Evolutionary conservation across 2,113 vertebrate genomes (phyloP).

Genomic region (Illadopsis cleaveri): DNA sequence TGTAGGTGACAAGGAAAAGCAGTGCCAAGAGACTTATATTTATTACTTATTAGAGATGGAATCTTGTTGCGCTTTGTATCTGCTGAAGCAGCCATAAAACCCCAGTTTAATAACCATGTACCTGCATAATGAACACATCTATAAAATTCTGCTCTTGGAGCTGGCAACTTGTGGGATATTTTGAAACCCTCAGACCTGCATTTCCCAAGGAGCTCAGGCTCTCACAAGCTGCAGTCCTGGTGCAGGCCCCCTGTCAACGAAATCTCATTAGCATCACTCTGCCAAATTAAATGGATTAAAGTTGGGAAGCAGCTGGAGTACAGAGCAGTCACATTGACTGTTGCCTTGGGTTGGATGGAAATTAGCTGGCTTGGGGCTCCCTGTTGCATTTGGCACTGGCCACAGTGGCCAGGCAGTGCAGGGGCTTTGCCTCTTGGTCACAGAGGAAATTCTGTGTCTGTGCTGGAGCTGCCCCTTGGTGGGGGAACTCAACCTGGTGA

Average conservation of each 20-base stretch:
- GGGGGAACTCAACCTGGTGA: background rate
- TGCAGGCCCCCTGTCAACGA: background rate
- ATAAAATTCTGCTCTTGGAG: background rate
- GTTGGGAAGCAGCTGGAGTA: constrained; percentile 3
- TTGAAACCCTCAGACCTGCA: background rate
- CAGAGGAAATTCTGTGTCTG: background rate
- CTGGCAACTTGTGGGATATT: background rate
- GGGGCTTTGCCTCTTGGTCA: background rate
- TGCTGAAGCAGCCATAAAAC: background rate
- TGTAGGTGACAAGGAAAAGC: background rate
- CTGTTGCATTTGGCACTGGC: background rate
- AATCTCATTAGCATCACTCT: constrained; percentile 55
- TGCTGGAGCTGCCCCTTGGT: background rate
- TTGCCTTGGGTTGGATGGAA: constrained; percentile 27
- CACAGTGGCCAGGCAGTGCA: background rate
- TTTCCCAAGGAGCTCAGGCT: constrained; percentile 19
- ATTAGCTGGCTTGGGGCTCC: constrained; percentile 13
- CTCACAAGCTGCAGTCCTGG: background rate
- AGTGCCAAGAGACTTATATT: background rate
- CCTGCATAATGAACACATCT: background rate
- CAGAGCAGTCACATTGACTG: background rate
- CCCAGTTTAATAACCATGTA: background rate
- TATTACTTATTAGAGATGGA: background rate
- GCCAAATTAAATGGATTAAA: constrained; percentile 49
- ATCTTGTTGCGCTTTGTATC: background rate